These are phyloP conservation scores for Drosophila suzukii DNA, from an alignment of 1,140 invertebrate species.

Conservation along the genomic window DNA sequence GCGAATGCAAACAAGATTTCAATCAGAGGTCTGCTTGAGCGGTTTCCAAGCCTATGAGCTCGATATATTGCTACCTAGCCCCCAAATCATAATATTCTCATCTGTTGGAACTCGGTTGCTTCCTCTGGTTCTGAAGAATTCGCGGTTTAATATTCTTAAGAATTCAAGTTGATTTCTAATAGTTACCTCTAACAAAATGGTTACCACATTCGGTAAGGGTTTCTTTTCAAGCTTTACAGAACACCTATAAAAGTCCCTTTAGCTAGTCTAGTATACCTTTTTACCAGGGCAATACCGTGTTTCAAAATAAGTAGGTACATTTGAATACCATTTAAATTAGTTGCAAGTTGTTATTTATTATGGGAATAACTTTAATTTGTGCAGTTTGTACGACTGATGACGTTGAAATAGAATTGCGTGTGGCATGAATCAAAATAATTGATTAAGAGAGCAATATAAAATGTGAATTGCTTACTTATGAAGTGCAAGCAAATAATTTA, in stretches of 20 bases:
- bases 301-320: neutral
- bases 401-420: neutral
- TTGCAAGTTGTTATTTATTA: slow-evolving; percentile 2
- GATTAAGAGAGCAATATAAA: neutral
- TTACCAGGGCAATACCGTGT: neutral
- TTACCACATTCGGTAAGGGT: no score
- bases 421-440: neutral
- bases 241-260: no score
- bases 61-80: no score
- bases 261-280: no score
- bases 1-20: neutral
- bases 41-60: neutral
- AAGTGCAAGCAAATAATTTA: no score
- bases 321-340: slow-evolving; percentile 22
- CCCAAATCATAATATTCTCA: no score
- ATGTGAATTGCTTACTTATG: neutral
- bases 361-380: slow-evolving; percentile 2
- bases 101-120: no score
- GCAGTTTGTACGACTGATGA: neutral
- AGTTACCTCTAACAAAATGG: no score
- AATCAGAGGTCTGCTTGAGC: neutral
- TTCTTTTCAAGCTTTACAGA: no score
- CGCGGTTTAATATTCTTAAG: no score
- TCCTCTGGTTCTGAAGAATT: no score
- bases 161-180: no score